Evolutionary conservation across 2,113 vertebrate species (phyloP), one percentile per base, ranked within the genome.

Genomic region (Daphoenositta chrysoptera): DNA sequence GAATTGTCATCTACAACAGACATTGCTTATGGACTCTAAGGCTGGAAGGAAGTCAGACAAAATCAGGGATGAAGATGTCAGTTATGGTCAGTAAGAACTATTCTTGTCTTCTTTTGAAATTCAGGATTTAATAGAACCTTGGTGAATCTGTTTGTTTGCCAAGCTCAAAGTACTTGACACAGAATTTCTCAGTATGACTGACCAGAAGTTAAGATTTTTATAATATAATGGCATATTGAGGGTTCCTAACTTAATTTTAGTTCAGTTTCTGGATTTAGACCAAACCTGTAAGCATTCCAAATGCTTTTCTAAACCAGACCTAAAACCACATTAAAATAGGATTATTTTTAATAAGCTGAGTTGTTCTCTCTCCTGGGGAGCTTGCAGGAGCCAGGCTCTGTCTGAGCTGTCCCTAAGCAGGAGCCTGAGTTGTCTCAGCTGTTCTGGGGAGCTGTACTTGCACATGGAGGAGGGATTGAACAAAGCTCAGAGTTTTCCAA

Each of bases 361-460:
- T 10, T 82, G 5, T 23, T 69, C 27, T 66, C 3, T 8, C 3
- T 47, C 42, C 48, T 1, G 0, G 24, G 54, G 53, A 61, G 15
- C 14, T 40, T 64, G 24, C 3, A 76, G 6, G 1, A 50, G 15
- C 35, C 30, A 27, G 37, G 14, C 4, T 75, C 47, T 81, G 21
- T 40, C 60, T 60, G 35, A 71, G 56, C 51, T 51, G 24, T 45
- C 18, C 26, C 28, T 8, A 21, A 76, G 45, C 0, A 69, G 42
- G 40, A 83, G 33, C 24, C 42, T 31, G 27, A 45, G 13, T 23
- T 39, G 15, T 63, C 21, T n/a, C 17, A 18, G 44, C 30, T 48
- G 33, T 19, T 50, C 44, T 80, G 45, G 26, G 27, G 22, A 69
- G 26, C 22, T 57, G 24, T 27, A 23, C 8, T 45, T 23, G 2